A percentile compares a stretch with the other conserved stretches of the same genome.
Evolutionary conservation across 2,888 invertebrate genomes (phyloP).

Genomic region (Rhamnusium bicolor): DNA sequence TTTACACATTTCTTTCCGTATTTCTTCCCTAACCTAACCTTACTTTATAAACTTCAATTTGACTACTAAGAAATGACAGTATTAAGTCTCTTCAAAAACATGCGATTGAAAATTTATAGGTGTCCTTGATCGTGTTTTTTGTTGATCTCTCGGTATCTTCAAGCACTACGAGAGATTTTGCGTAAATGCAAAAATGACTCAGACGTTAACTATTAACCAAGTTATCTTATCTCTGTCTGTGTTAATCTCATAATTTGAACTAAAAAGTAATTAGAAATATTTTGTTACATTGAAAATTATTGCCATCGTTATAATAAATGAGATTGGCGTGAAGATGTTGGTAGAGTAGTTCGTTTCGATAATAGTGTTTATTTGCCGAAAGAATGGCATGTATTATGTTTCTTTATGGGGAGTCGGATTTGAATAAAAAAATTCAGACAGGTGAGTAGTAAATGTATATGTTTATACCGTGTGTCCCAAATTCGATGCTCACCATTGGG

Average conservation of each 20-base stretch:
- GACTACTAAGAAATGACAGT: too few species aligned
- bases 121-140: too few species aligned
- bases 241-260: neutral
- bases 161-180: too few species aligned
- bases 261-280: neutral
- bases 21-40: too few species aligned
- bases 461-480: neutral
- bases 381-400: slow-evolving; percentile 45
- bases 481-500: neutral
- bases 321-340: neutral
- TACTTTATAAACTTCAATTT: too few species aligned
- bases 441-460: slow-evolving; percentile 40
- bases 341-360: neutral
- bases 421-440: slow-evolving; percentile 53
- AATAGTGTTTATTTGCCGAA: neutral
- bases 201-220: neutral
- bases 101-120: too few species aligned
- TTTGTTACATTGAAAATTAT: neutral
- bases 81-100: too few species aligned
- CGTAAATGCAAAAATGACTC: neutral
- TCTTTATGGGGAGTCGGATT: slow-evolving; percentile 46
- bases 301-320: neutral
- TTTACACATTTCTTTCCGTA: too few species aligned
- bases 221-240: neutral
- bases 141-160: too few species aligned